A percentile compares a stretch with the other conserved stretches of the same genome.
Evolutionary conservation across 2,113 vertebrate species (phyloP).

Genomic region (Dolichotis patagonum): DNA sequence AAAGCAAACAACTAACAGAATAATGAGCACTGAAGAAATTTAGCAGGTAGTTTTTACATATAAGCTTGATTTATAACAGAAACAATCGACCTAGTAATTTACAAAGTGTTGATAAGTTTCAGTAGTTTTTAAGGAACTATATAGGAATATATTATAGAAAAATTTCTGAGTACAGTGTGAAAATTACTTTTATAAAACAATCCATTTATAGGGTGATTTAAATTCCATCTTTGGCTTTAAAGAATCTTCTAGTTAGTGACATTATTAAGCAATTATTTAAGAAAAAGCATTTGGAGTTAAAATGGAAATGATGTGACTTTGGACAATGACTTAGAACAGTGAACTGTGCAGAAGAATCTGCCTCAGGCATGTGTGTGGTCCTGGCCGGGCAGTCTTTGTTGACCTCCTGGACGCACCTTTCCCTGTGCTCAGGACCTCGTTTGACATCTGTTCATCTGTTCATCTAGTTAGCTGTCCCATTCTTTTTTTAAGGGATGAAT

Average conservation of each 20-base stretch:
- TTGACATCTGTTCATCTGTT: neutral
- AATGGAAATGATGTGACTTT: neutral
- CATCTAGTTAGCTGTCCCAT: accelerated
- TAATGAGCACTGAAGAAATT: neutral
- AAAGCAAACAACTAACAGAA: neutral
- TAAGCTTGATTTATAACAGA: neutral
- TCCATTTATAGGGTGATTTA: neutral
- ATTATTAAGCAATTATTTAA: neutral
- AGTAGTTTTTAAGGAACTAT: neutral
- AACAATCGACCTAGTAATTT: neutral
- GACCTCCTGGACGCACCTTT: too few relatives aligned
- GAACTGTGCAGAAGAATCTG: accelerated
- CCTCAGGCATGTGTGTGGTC: accelerated
- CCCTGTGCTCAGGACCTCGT: neutral
- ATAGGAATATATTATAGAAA: neutral
- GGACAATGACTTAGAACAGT: neutral
- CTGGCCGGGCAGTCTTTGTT: too few relatives aligned
- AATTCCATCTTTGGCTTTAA: neutral
- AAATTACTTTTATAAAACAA: neutral
- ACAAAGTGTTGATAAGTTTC: neutral
- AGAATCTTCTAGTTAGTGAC: neutral
- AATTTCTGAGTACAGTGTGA: neutral
- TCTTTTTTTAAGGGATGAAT: neutral
- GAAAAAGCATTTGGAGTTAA: neutral
- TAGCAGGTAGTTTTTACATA: neutral